phyloP scores from a whole-genome alignment of 2,888 invertebrate genomes.

The Lingula anatina region DNA sequence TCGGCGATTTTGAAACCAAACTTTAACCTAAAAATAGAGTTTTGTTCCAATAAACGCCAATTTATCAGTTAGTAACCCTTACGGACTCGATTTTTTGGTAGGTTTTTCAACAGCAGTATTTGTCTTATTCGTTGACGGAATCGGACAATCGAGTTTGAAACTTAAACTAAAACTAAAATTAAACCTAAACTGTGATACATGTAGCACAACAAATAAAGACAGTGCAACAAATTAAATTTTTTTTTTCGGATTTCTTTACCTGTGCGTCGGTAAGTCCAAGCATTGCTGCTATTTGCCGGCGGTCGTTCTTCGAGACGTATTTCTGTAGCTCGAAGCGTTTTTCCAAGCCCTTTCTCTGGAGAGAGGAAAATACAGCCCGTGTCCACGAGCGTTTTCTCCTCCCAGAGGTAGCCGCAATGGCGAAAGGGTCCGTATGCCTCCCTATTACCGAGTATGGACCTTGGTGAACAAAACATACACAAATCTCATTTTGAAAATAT shows the following conservation, averaged over 20 bases:
- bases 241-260: constrained; percentile 60
- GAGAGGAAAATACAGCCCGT: constrained; percentile 87
- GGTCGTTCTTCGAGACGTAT: constrained; percentile 91
- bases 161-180: background rate
- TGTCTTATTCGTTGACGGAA: background rate
- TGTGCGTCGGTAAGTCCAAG: constrained; percentile 90
- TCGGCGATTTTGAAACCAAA: constrained; percentile 68
- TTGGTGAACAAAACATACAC: no score
- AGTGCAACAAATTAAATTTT: background rate
- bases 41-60: background rate
- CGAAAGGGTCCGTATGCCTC: no score
- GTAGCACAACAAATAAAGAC: background rate
- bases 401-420: no score
- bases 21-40: constrained; percentile 63
- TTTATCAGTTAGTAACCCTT: background rate
- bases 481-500: no score
- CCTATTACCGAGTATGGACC: no score
- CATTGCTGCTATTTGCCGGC: constrained; percentile 84
- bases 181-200: background rate
- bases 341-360: constrained; percentile 90
- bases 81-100: background rate
- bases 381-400: constrained; percentile 90
- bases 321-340: constrained; percentile 88
- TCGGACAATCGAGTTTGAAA: background rate
- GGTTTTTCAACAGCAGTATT: background rate